phyloP scores from a whole-genome alignment of 2,797 vertebrate species.

The Coregonus suidteri region DNA sequence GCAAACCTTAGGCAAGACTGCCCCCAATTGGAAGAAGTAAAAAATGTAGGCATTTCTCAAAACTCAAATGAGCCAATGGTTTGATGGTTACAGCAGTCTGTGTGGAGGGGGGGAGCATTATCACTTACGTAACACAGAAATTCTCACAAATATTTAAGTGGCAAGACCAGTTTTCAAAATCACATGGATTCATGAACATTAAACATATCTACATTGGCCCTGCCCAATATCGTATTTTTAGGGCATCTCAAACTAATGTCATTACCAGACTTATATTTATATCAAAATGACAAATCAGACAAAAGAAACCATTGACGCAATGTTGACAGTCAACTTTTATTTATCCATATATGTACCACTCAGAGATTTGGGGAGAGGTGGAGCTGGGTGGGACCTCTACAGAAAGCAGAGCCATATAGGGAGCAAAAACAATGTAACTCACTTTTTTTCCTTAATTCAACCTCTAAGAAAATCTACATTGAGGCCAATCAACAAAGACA shows the following conservation, averaged over 20 bases:
- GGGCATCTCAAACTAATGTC: neutral
- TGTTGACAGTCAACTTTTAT: constrained; percentile 82
- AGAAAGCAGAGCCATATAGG: constrained; percentile 71
- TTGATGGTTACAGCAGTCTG: no score
- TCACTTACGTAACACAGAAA: no score
- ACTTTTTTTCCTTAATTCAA: constrained; percentile 57
- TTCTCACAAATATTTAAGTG: no score
- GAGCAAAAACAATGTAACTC: constrained; percentile 72
- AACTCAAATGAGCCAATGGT: no score
- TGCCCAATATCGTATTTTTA: neutral
- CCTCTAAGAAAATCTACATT: constrained; percentile 64
- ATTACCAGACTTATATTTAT: neutral
- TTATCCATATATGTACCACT: constrained; percentile 84
- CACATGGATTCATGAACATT: no score
- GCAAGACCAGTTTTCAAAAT: neutral
- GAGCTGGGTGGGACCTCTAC: constrained; percentile 74
- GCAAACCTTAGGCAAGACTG: neutral
- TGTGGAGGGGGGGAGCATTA: no score
- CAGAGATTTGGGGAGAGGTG: constrained; percentile 70
- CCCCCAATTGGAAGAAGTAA: neutral
- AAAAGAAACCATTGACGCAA: constrained; percentile 2
- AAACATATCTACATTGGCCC: neutral
- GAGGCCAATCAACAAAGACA: constrained; percentile 74
- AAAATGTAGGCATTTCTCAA: neutral
- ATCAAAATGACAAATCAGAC: neutral